Evolutionary conservation across 2,888 invertebrate genomes (phyloP), one percentile per base, ranked within the genome.

Genomic region (Sphaerophoria taeniata): DNA sequence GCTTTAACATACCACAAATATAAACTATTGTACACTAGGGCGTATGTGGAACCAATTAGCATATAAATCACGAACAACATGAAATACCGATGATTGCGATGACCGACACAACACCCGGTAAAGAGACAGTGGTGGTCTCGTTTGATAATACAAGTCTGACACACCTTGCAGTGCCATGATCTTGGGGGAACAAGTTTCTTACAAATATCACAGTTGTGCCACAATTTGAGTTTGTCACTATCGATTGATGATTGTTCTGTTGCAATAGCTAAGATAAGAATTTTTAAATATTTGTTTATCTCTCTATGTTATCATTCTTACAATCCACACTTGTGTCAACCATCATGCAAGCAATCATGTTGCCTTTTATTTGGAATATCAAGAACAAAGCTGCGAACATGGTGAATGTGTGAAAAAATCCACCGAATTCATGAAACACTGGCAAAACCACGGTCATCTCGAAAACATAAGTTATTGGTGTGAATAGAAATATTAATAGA

Each of bases 91-190:
- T 96, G 95, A 92, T 98, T 98, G 80, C 93, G 93, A 90, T 97
- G 96, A 1, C 98, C 98, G 56, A 98, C 93, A 90, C 98, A 98
- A 89, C 95, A 96, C 24, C 96, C 97, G 43, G 96, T 95, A 90
- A 98, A 98, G 87, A 96, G 95, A 90, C 98, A 97, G 90, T 97
- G 96, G 92, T 97, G 97, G 90, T 97, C 98, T 86, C 98, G 93
- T 91, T 97, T 97, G 67, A 92, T 49, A 67, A 98, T 95, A 91
- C 99, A 99, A 6, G 94, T 93, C 87, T 96, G 93, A 91, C 99
- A 99, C 4, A 93, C 93, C 79, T 94, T 93, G 90, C 99, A 99
- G 90, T 99, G 99, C 95, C 97, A 98, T 0, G 98, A 95, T 65
- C 98, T 94, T 1, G 98, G 97, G 1, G 97, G 97, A 3, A 94